These are phyloP conservation scores for Zygogramma bicolorata DNA, from an alignment of 2,888 invertebrate species.

Conservation along the genomic window DNA sequence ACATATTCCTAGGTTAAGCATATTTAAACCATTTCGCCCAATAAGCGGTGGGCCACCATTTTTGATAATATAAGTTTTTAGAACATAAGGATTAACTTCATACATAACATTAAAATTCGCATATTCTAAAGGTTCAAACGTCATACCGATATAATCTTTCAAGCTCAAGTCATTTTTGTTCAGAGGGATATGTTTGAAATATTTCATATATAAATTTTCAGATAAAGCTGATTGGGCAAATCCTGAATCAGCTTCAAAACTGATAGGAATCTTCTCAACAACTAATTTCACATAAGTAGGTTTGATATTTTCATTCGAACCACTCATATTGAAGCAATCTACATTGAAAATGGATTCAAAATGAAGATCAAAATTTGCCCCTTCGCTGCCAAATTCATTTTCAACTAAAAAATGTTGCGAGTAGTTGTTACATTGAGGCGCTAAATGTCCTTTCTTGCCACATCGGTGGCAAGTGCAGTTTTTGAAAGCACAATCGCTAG, in stretches of 20 bases:
- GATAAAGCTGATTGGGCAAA: slow-evolving; percentile 4
- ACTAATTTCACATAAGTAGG: slow-evolving; percentile 1
- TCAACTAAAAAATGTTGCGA: background rate
- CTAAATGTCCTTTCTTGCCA: background rate
- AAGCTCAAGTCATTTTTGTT: background rate
- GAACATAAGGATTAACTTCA: background rate
- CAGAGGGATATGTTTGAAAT: background rate
- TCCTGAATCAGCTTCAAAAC: slow-evolving; percentile 13
- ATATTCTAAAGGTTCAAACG: background rate
- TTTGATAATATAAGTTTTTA: background rate
- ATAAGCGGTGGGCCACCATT: slow-evolving; percentile 4
- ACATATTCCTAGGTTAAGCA: background rate
- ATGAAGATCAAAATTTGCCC: background rate
- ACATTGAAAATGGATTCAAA: background rate
- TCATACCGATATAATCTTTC: background rate
- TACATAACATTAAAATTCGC: background rate
- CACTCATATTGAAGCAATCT: background rate
- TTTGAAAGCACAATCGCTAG: background rate
- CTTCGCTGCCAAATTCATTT: background rate
- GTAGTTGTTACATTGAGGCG: background rate
- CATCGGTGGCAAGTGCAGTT: background rate
- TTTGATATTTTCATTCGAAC: background rate
- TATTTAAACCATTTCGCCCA: background rate
- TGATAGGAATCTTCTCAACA: background rate
- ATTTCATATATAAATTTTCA: slow-evolving; percentile 4